Evolutionary conservation across 2,113 vertebrate genomes (phyloP).

Genomic region (Passer domesticus): DNA sequence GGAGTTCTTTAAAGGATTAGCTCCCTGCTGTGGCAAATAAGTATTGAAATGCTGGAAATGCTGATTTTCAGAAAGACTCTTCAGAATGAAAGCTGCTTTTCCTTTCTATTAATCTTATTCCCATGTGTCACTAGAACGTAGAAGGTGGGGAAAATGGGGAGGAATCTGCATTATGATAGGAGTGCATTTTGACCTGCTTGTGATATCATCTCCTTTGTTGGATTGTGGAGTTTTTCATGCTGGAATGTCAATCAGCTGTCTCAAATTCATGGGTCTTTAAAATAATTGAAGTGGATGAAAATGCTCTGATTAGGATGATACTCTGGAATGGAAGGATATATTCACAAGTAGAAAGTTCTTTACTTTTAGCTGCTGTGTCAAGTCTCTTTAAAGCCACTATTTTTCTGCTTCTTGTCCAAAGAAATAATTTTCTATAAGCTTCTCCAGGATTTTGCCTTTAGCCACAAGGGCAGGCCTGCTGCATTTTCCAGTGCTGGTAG

Average conservation of each 20-base stretch:
- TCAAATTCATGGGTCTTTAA: not conserved
- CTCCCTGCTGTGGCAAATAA: constrained; percentile 58
- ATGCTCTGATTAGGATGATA: not conserved
- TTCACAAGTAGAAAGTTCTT: not conserved
- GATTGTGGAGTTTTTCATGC: not conserved
- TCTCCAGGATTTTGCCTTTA: constrained; percentile 27
- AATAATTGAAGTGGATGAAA: not conserved
- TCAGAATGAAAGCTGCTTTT: constrained; percentile 54
- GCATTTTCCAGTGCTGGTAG: constrained; percentile 33
- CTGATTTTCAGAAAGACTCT: constrained; percentile 48
- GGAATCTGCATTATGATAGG: constrained; percentile 26
- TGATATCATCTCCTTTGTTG: constrained; percentile 5
- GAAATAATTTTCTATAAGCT: constrained; percentile 43
- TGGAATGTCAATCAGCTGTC: not conserved
- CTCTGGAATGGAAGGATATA: not conserved
- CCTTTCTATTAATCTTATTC: constrained; percentile 35
- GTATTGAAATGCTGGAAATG: constrained; percentile 49
- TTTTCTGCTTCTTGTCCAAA: not conserved
- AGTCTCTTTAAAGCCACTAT: not conserved
- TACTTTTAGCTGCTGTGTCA: not conserved
- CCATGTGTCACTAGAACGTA: constrained; percentile 38
- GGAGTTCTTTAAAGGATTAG: constrained; percentile 50
- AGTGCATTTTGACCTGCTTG: constrained; percentile 24
- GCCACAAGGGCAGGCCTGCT: constrained; percentile 38
- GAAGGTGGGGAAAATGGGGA: not conserved